Evolutionary conservation across 2,797 vertebrate genomes (phyloP).

Genomic region (Lagorchestes hirsutus): DNA sequence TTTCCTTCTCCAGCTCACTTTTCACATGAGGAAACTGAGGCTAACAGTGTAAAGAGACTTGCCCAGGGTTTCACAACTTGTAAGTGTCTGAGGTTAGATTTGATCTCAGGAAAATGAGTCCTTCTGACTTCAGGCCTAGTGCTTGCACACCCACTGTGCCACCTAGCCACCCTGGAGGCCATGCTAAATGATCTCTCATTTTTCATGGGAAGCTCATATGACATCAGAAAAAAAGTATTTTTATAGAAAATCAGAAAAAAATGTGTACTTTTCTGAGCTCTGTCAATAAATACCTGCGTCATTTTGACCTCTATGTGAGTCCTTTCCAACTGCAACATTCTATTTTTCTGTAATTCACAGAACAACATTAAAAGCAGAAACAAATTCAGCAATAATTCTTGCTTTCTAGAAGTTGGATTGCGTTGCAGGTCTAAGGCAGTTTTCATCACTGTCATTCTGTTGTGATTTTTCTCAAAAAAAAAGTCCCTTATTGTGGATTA

Average conservation of each 20-base stretch:
- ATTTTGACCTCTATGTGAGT: neutral
- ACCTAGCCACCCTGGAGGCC: neutral
- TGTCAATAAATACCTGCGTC: neutral
- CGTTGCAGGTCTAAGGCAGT: constrained; percentile 7
- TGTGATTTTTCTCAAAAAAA: constrained; percentile 33
- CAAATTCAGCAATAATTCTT: neutral
- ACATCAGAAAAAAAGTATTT: neutral
- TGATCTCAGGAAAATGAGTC: neutral
- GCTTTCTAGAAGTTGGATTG: neutral
- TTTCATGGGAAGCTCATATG: neutral
- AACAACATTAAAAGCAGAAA: neutral
- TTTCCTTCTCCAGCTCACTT: neutral
- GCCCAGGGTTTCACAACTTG: neutral
- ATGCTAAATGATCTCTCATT: neutral
- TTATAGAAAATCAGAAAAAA: neutral
- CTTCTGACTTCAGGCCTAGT: neutral
- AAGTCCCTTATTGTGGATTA: constrained; percentile 36
- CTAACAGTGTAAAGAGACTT: neutral
- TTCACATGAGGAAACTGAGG: neutral
- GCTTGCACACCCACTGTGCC: neutral
- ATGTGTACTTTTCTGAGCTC: neutral
- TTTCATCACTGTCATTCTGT: neutral
- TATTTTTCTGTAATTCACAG: neutral
- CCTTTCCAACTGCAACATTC: neutral
- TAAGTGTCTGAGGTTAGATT: neutral